Percentiles rank a stretch among this genome's conserved stretches.
Evolutionary conservation across 2,797 vertebrate genomes (phyloP).

Genomic region (Rhynchonycteris naso): DNA sequence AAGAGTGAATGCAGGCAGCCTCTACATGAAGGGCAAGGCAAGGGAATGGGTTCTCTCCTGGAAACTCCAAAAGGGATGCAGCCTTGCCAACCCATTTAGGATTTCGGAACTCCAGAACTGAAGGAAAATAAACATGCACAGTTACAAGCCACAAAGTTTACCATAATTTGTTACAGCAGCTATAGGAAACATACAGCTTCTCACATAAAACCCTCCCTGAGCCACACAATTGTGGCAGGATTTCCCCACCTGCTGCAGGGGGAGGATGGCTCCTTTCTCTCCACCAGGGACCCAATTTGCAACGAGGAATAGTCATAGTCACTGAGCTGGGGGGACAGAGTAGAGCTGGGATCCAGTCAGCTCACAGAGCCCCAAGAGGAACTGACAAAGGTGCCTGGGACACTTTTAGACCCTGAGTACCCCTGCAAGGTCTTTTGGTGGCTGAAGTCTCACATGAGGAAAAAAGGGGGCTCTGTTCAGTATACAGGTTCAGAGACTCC

Average conservation of each 20-base stretch:
- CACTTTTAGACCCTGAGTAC: neutral
- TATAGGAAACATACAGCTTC: neutral
- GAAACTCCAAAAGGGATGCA: neutral
- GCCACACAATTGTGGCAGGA: no score
- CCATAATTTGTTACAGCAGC: neutral
- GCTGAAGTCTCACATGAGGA: neutral
- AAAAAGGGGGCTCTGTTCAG: neutral
- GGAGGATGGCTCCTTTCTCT: neutral
- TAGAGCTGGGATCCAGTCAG: neutral
- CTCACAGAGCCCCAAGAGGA: neutral
- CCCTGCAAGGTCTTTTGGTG: neutral
- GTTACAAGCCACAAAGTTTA: neutral
- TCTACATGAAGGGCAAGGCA: neutral
- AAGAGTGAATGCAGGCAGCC: neutral
- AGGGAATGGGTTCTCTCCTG: neutral
- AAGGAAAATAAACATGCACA: neutral
- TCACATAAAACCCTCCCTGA: neutral
- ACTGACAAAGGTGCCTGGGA: neutral
- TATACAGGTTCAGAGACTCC: neutral
- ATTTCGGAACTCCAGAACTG: neutral
- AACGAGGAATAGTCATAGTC: neutral
- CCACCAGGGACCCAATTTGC: rapidly evolving
- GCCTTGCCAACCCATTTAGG: neutral
- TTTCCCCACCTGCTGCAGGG: neutral
- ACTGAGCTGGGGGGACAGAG: neutral